A percentile compares a stretch with the other conserved stretches of the same genome.
These are phyloP conservation scores for Austrolebias charrua DNA, from an alignment of 2,797 vertebrate genomes.

Conservation along the genomic window DNA sequence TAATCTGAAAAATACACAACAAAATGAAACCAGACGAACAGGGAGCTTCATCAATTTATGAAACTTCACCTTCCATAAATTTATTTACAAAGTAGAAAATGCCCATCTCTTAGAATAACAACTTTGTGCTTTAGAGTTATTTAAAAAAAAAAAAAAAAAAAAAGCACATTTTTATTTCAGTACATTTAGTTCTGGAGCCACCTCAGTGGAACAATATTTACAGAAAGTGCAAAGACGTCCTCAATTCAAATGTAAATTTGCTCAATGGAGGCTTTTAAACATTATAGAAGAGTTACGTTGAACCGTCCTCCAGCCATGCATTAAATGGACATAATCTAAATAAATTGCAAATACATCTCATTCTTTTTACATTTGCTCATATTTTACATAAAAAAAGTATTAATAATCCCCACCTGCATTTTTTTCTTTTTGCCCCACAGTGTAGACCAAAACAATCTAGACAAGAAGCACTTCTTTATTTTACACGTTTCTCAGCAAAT, in stretches of 20 bases:
- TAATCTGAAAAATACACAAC: conserved; percentile 18
- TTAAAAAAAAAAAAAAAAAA: too few relatives aligned
- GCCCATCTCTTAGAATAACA: conserved; percentile 20
- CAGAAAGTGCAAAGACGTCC: conserved; percentile 39
- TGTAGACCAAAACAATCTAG: conserved; percentile 41
- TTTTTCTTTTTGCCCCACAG: conserved; percentile 20
- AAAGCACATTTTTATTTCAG: conserved; percentile 38
- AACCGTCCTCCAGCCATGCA: conserved; percentile 49
- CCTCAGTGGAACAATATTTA: conserved; percentile 37
- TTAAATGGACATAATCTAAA: too few relatives aligned
- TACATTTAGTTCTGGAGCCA: conserved; percentile 11
- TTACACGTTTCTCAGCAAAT: conserved; percentile 66
- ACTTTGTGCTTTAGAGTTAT: conserved; percentile 26
- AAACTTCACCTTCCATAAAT: conserved; percentile 13
- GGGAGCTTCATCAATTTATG: conserved; percentile 18
- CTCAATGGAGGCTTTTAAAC: conserved; percentile 55
- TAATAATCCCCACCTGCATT: conserved; percentile 29
- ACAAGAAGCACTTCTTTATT: conserved; percentile 57
- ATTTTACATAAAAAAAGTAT: conserved; percentile 26
- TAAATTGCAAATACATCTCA: conserved; percentile 38
- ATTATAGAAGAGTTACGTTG: conserved; percentile 47
- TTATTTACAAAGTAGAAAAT: conserved; percentile 18
- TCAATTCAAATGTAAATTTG: conserved; percentile 68
- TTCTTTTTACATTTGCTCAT: conserved; percentile 5
- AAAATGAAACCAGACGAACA: neutral